phyloP scores from a whole-genome alignment of 2,113 vertebrate genomes.

The Salminus brasiliensis region DNA sequence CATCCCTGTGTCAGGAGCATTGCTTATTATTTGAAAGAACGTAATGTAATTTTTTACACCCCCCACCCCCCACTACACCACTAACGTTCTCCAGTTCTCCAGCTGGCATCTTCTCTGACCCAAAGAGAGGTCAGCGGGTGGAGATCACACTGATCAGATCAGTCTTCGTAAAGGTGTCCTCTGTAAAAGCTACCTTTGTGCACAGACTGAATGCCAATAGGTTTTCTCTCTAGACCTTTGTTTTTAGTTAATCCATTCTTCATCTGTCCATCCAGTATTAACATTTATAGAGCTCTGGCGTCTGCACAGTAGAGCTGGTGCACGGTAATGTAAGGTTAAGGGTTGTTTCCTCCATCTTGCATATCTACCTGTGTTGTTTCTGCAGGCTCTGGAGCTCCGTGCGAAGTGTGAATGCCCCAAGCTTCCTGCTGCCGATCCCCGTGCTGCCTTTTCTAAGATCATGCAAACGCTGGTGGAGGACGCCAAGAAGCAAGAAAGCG shows the following conservation, averaged over 20 bases:
- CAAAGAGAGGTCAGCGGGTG: slow-evolving; percentile 2
- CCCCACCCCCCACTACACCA: too few species aligned
- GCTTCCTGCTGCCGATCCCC: slow-evolving; percentile 86
- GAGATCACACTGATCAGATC: not conserved
- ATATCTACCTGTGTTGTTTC: slow-evolving; percentile 43
- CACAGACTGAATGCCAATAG: not conserved
- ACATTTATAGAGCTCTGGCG: not conserved
- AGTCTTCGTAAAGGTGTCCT: not conserved
- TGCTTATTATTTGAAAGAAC: too few species aligned
- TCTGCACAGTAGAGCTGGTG: not conserved
- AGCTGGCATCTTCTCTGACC: not conserved
- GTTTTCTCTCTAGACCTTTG: not conserved
- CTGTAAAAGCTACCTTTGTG: not conserved
- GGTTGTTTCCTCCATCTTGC: not conserved
- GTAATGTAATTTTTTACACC: too few species aligned
- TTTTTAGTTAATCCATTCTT: not conserved
- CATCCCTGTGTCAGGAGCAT: too few species aligned
- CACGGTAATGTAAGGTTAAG: slow-evolving; percentile 35
- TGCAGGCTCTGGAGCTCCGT: slow-evolving; percentile 90
- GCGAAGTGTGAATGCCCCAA: slow-evolving; percentile 85
- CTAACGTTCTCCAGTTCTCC: too few species aligned
- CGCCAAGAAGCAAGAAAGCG: slow-evolving; percentile 46
- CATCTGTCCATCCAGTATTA: not conserved
- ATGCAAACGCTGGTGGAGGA: slow-evolving; percentile 77
- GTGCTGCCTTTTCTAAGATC: slow-evolving; percentile 79